These are phyloP conservation scores for Tinea semifulvella DNA, from an alignment of 2,888 invertebrate genomes.

Conservation along the genomic window DNA sequence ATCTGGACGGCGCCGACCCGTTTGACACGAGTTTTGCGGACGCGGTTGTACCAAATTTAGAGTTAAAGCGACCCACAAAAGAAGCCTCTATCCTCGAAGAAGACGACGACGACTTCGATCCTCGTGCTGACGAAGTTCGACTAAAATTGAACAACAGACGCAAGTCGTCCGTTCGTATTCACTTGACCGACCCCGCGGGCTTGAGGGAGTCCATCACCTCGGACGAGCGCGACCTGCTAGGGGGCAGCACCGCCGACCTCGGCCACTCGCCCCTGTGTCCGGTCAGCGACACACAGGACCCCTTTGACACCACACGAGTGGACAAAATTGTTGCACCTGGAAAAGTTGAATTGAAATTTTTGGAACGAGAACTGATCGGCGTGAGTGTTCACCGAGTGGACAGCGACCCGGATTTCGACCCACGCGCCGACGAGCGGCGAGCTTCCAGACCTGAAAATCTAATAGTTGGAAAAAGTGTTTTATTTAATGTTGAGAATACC, in stretches of 20 bases:
- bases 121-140: conserved; percentile 69
- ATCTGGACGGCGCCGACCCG: conserved; percentile 76
- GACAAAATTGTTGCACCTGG: conserved; percentile 78
- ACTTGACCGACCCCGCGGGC: conserved; percentile 72
- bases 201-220: conserved; percentile 64
- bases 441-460: conserved; percentile 72
- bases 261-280: conserved; percentile 75
- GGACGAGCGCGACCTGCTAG: conserved; percentile 73
- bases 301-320: conserved; percentile 86
- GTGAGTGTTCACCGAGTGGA: conserved; percentile 55
- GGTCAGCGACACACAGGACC: conserved; percentile 74
- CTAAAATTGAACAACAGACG: conserved; percentile 46
- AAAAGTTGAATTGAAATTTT: conserved; percentile 78
- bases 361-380: conserved; percentile 79
- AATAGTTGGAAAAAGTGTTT: conserved; percentile 55
- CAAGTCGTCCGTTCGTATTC: conserved; percentile 66
- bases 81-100: conserved; percentile 44
- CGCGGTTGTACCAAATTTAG: conserved; percentile 68
- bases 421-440: conserved; percentile 72
- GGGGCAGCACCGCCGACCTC: conserved; percentile 80
- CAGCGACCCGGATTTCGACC: conserved; percentile 85
- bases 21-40: conserved; percentile 88
- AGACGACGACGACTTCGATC: conserved; percentile 69
- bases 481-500: conserved; percentile 58
- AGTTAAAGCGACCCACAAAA: conserved; percentile 46